Percentiles rank a stretch among this genome's conserved stretches.
phyloP scores from a whole-genome alignment of 2,888 invertebrate species.

The Agonopterix alstromeriana region DNA sequence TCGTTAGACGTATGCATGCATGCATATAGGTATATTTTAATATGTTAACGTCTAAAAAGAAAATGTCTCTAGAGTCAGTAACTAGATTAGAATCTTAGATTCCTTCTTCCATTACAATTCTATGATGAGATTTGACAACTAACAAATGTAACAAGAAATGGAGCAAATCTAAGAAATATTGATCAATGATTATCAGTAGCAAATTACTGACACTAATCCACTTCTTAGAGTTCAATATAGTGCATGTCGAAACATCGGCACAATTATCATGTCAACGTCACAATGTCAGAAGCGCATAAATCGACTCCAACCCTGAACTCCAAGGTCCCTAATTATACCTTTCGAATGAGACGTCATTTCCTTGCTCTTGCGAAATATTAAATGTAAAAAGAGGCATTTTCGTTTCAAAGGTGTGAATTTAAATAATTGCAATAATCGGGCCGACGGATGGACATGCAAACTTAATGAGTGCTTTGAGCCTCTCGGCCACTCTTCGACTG shows the following conservation, averaged over 20 bases:
- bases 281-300: slow-evolving; percentile 53
- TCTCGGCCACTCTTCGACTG: slow-evolving; percentile 20
- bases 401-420: slow-evolving; percentile 74
- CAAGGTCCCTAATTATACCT: slow-evolving; percentile 74
- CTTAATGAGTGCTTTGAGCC: slow-evolving; percentile 58
- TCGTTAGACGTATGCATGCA: no score
- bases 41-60: no score
- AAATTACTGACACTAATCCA: slow-evolving; percentile 1
- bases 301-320: slow-evolving; percentile 51
- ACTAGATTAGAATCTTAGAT: no score
- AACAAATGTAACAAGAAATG: no score
- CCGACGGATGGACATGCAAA: slow-evolving; percentile 63
- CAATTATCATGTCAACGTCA: slow-evolving; percentile 55
- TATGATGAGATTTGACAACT: no score
- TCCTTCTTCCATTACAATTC: no score
- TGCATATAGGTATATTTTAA: no score
- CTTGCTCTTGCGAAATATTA: slow-evolving; percentile 72
- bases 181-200: no score
- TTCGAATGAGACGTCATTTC: slow-evolving; percentile 76
- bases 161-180: no score
- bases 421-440: slow-evolving; percentile 75
- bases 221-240: slow-evolving; percentile 8
- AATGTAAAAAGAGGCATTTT: slow-evolving; percentile 69
- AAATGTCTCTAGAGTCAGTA: no score
- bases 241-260: slow-evolving; percentile 54